Evolutionary conservation across 2,113 vertebrate species (phyloP), one percentile per base, ranked within the genome.

Genomic region (Aspidoscelis tigris): DNA sequence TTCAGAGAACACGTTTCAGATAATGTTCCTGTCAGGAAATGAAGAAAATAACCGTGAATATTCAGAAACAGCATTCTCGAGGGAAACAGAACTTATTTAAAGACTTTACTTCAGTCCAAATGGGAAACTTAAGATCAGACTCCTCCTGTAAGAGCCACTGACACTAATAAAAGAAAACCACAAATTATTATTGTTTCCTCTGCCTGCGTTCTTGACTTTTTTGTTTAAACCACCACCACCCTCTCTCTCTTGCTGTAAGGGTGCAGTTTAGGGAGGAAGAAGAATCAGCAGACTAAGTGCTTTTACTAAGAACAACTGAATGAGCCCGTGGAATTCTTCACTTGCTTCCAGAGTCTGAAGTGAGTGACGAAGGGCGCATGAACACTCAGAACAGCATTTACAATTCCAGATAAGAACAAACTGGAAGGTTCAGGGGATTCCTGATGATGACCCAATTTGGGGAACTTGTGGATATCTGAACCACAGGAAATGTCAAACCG

Each of bases 1-100:
- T 68, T 47, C 7, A 74, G 12, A 6, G 18, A 68, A 10, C 39
- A 26, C 47, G 5, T 74, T 93, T 80, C 53, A 39, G 24, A 89
- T 81, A 44, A 69, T 76, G 33, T 88, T 18, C 26, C 70, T 87
- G 83, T 43, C 84, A 84, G 65, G 75, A 92, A n/a, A 78, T 3
- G 1, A 11, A 77, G 2, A 53, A 69, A 76, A 81, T 14, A 79
- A 55, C 33, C 75, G 4, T 3, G 65, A 87, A 84, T 78, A 83
- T 77, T 90, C 71, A 86, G 22, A 41, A 55, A 64, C 33, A 82
- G 89, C 76, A 11, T 14, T 75, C 65, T 66, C 73, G 4, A 71
- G 43, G 61, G 21, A 66, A 73, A 68, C 9, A 85, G 80, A 79
- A 73, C 3, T 7, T 76, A 7, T 12, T 85, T 86, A 84, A 82